Conservation (phyloP, 64 coral and sea anemone species). For the Montipora foliosa region DNA sequence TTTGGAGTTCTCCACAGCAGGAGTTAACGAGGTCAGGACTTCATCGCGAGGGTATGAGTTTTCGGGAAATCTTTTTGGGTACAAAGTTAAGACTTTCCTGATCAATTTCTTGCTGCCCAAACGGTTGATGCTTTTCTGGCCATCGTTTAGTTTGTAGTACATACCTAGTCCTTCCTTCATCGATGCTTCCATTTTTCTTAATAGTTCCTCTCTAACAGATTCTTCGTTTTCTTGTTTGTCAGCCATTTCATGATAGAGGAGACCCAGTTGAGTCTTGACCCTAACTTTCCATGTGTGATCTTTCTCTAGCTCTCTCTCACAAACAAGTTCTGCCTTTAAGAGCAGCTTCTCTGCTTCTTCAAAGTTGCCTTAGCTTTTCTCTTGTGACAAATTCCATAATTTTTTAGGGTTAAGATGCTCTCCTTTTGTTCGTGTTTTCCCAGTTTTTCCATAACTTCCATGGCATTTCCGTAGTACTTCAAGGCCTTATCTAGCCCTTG, state of each 20-base stretch:
- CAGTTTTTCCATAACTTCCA: too few relatives aligned
- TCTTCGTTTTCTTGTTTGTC: background rate
- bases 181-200: background rate
- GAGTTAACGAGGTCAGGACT: too few relatives aligned
- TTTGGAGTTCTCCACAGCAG: background rate
- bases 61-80: background rate
- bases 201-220: background rate
- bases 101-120: background rate
- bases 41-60: background rate
- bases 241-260: background rate
- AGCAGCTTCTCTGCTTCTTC: too few relatives aligned
- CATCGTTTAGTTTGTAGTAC: background rate
- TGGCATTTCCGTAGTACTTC: background rate
- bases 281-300: constrained; percentile 27
- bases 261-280: background rate
- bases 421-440: too few relatives aligned
- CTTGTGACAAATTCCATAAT: too few relatives aligned
- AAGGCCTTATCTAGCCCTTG: background rate
- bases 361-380: too few relatives aligned
- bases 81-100: background rate
- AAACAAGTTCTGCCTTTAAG: too few relatives aligned
- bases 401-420: too few relatives aligned
- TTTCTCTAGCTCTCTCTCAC: too few relatives aligned
- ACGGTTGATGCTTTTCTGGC: background rate
- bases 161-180: constrained; percentile 19